phyloP scores from a whole-genome alignment of 2,888 invertebrate genomes.

The Drosophila recens region DNA sequence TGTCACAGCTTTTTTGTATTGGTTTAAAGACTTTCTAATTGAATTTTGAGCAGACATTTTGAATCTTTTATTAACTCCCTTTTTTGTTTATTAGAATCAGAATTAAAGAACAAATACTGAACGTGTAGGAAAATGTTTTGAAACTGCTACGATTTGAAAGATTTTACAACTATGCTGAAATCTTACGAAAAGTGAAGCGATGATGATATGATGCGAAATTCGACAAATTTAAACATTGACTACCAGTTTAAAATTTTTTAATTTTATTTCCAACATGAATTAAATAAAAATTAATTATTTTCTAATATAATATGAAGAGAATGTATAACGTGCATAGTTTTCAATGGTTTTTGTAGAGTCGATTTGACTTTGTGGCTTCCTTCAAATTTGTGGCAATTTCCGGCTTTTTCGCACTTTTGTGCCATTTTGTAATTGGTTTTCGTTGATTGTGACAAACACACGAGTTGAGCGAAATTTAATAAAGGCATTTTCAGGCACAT shows the following conservation, averaged over 20 bases:
- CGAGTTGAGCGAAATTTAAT: constrained; percentile 59
- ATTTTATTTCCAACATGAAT: too few relatives aligned
- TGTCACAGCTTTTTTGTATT: neutral
- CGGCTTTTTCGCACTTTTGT: constrained; percentile 49
- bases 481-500: constrained; percentile 53
- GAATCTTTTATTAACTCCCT: neutral
- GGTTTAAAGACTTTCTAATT: neutral
- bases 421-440: constrained; percentile 65
- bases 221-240: too few relatives aligned
- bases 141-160: neutral
- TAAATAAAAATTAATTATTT: too few relatives aligned
- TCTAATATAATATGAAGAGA: too few relatives aligned
- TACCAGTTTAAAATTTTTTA: too few relatives aligned
- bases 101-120: neutral
- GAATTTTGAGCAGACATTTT: neutral
- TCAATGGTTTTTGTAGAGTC: neutral
- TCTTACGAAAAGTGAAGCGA: too few relatives aligned
- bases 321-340: neutral
- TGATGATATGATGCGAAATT: too few relatives aligned
- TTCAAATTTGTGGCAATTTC: constrained; percentile 50
- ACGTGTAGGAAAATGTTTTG: neutral
- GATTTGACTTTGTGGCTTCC: neutral
- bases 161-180: neutral
- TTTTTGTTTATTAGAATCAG: neutral
- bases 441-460: constrained; percentile 58